Evolutionary conservation across 2,888 invertebrate genomes (phyloP), one percentile per base, ranked within the genome.

Genomic region (Drosophila imparisetae): DNA sequence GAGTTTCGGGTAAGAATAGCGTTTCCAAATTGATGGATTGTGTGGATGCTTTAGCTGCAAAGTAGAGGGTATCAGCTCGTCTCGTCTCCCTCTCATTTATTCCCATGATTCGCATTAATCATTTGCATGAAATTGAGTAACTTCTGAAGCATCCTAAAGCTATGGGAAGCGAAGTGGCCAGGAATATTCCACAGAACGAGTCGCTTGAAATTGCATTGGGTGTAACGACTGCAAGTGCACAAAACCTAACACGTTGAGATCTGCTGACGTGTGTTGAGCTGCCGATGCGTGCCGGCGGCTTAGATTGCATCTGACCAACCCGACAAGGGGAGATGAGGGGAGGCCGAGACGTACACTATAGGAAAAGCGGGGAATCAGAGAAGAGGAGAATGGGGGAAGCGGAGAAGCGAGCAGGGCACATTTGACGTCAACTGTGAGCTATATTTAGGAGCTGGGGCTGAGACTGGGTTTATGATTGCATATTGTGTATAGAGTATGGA

Each of bases 261-360:
- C 55, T 40, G 29, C 49, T 63, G 65, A 66, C 60, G 64, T 59
- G 64, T 50, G 61, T 49, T 75, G 45, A 58, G 58, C 70, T 75
- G 68, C 66, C 75, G 68, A 81, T 81, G 70, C 66, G 70, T 75
- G 68, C 72, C 59, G 58, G 58, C 72, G 61, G 73, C 57, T 70
- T 61, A 69, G 81, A 80, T 80, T 78, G 68, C 81, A 80, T 78
- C 80, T 72, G 68, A 50, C 64, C 49, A 53, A 54, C 53, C 40
- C 32, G 27, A 34, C 52, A 24, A 15, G 45, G 15, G 45, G 4
- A 21, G 15, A 24, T 8, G 45, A 45, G 15, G 8, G 15, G 45
- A 42, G 21, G 11, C 42, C 42, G 5, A 42, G 21, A 21, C 11
- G 42, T 21, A 18, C 21, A 21, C 21, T 11, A 21, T 21, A 21